phyloP scores from a whole-genome alignment of 1,140 invertebrate genomes.

The Zophobas atratus region DNA sequence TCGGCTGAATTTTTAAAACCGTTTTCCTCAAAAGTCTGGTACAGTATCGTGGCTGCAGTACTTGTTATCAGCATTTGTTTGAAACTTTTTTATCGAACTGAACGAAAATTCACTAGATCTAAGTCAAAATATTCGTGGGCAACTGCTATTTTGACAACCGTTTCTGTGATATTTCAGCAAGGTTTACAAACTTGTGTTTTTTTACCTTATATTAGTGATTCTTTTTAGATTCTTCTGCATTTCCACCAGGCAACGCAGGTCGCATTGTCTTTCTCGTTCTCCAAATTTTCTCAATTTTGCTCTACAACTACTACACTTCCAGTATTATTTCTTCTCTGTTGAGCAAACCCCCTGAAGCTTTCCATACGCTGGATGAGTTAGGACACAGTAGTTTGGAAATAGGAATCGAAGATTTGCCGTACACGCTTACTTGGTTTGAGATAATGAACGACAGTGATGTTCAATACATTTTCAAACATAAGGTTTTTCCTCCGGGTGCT shows the following conservation, averaged over 20 bases:
- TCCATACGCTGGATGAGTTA: slow-evolving; percentile 58
- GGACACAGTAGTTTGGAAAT: slow-evolving; percentile 58
- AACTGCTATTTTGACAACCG: slow-evolving; percentile 51
- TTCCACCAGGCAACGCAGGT: slow-evolving; percentile 58
- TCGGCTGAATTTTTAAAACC: slow-evolving; percentile 57
- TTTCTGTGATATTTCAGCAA: slow-evolving; percentile 55
- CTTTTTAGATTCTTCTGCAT: slow-evolving; percentile 58
- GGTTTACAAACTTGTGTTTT: slow-evolving; percentile 28
- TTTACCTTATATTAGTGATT: not conserved
- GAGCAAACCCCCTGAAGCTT: slow-evolving; percentile 56
- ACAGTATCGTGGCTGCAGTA: slow-evolving; percentile 32
- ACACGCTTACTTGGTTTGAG: slow-evolving; percentile 56
- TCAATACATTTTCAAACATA: slow-evolving; percentile 44
- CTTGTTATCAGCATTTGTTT: slow-evolving; percentile 50
- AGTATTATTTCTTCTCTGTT: slow-evolving; percentile 65
- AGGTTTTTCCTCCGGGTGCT: slow-evolving; percentile 17
- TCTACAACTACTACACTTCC: slow-evolving; percentile 67
- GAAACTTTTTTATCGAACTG: slow-evolving; percentile 51
- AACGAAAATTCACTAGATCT: slow-evolving; percentile 32
- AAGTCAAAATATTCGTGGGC: slow-evolving; percentile 46
- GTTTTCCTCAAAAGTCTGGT: slow-evolving; percentile 55
- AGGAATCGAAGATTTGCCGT: slow-evolving; percentile 58
- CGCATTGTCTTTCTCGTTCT: slow-evolving; percentile 63
- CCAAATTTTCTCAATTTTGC: slow-evolving; percentile 61
- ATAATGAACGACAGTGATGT: slow-evolving; percentile 48